Percentiles rank a stretch among this genome's conserved stretches.
Conservation (phyloP, 2,113 vertebrate species). For the Thalassarche chlororhynchos region DNA sequence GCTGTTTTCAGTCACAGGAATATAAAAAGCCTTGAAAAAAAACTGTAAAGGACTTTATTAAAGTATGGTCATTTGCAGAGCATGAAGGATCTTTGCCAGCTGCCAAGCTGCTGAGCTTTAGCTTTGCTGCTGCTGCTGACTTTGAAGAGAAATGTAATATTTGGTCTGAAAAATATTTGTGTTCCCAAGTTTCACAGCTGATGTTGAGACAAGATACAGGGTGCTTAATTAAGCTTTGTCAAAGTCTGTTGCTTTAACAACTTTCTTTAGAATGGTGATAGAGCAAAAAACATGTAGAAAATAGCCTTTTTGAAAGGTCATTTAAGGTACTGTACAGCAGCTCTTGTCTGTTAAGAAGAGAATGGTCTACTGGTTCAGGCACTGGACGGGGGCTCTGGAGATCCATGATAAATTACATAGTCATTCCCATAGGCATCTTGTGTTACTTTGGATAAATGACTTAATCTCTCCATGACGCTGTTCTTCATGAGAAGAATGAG, state of each 20-base stretch:
- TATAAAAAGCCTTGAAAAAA: neutral
- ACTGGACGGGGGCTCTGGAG: neutral
- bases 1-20: neutral
- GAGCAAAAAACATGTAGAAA: neutral
- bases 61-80: neutral
- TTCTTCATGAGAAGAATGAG: constrained; percentile 31
- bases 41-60: neutral
- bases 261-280: neutral
- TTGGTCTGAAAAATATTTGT: neutral
- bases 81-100: neutral
- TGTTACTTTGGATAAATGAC: constrained; percentile 53
- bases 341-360: neutral
- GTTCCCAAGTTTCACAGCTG: neutral
- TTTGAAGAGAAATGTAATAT: neutral
- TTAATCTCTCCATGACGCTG: constrained; percentile 43
- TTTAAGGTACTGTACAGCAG: constrained; percentile 14
- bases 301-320: neutral
- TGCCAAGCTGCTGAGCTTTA: neutral
- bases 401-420: constrained; percentile 52
- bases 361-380: constrained; percentile 32
- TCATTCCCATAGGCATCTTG: constrained; percentile 40
- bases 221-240: neutral
- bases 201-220: neutral
- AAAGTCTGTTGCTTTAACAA: neutral
- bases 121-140: neutral